phyloP scores from a whole-genome alignment of 2,888 invertebrate species.

The Conops quadrifasciatus region DNA sequence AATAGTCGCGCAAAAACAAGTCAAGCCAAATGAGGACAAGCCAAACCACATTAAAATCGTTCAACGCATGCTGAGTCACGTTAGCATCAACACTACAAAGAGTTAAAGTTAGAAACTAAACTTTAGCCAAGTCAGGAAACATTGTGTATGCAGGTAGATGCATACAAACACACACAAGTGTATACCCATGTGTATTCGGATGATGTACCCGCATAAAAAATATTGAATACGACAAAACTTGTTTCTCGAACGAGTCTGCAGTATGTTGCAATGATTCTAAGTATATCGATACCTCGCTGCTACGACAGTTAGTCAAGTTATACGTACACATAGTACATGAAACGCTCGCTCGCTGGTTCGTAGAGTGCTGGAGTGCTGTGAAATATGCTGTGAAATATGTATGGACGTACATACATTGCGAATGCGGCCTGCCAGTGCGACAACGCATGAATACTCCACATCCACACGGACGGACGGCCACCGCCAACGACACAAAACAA shows the following conservation, averaged over 20 bases:
- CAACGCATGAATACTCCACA: constrained; percentile 7
- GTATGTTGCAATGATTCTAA: too few relatives aligned
- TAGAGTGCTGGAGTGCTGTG: too few relatives aligned
- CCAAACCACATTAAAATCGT: constrained; percentile 11
- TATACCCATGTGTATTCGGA: too few relatives aligned
- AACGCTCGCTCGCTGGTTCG: too few relatives aligned
- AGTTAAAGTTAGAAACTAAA: constrained; percentile 3
- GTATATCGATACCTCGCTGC: too few relatives aligned
- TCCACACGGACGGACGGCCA: neutral
- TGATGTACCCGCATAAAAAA: too few relatives aligned
- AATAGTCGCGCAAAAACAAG: constrained; percentile 7
- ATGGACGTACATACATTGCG: too few relatives aligned
- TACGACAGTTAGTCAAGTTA: too few relatives aligned
- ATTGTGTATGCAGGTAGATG: neutral
- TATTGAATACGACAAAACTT: neutral
- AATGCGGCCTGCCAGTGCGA: neutral
- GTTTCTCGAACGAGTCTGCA: neutral
- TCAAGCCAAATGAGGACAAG: constrained; percentile 12
- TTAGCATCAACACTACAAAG: neutral
- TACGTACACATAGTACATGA: too few relatives aligned
- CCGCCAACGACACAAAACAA: constrained; percentile 6
- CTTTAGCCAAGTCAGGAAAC: neutral
- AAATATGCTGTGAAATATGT: too few relatives aligned
- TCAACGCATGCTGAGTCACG: neutral
- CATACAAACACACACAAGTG: neutral